Base-by-base conservation (phyloP, 53 echinoderm and acorn worm species). In the Patiria pectinifera region DNA sequence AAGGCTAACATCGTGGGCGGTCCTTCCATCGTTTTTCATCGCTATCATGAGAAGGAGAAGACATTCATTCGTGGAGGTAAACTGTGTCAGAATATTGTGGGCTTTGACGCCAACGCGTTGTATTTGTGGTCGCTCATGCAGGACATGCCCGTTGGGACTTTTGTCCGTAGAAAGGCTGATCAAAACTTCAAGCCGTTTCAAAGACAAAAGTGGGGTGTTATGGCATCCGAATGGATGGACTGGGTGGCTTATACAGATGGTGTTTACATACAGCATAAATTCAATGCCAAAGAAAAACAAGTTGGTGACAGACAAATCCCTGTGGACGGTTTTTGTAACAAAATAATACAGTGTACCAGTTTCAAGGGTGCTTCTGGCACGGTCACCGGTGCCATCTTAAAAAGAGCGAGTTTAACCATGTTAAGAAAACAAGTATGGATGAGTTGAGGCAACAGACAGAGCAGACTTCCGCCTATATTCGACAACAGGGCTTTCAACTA, bases 111-210 rank as follows among this genome's bases (percentile, higher is more conserved):
- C n/a, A n/a, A n/a, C n/a, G n/a, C n/a, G n/a, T n/a, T n/a, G n/a
- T 96, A 94, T 21, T 87, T 93, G 14, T 89, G 85, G 80, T 90
- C 92, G 6, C 63, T 93, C n/a, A 93, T 93, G 95, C 92, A 95
- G 53, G 48, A 91, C 1, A 95, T 96, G 96, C 95, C 95, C 2
- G 93, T 92, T 0, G 96, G 96, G 1, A 70, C 66, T 10, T 83
- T 87, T 71, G 58, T 96, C 4, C 53, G 92, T n/a, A 89, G 95
- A 66, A 74, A 59, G 62, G 70, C 24, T 0, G 82, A 93, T 11
- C 74, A 86, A 0, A 13, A 71, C 1, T 95, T 95, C 84, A 89
- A 69, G 71, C 77, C 89, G 14, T 77, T 76, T 13, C 49, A 1
- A 18, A 89, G 45, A n/a, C 89, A 89, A 23, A 48, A 59, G 15